Percentiles rank a stretch among this genome's conserved stretches.
phyloP scores from a whole-genome alignment of 2,888 invertebrate species.

The Andrena camellia region DNA sequence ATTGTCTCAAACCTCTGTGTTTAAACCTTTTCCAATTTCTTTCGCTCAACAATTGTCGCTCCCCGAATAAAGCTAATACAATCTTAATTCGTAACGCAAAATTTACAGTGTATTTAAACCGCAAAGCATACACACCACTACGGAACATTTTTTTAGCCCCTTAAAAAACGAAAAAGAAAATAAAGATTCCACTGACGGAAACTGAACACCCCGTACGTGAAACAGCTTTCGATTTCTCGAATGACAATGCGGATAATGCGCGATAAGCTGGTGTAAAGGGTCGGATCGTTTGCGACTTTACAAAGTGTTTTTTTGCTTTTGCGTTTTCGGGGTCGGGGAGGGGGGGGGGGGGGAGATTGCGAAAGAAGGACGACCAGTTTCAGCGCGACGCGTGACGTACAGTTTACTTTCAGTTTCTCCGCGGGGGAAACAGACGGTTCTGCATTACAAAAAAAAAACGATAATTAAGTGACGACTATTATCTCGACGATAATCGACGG shows the following conservation, averaged over 20 bases:
- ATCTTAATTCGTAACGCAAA: too few relatives aligned
- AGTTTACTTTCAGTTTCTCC: conserved; percentile 61
- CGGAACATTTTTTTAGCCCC: too few relatives aligned
- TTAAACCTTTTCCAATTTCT: too few relatives aligned
- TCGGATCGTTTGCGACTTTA: neutral
- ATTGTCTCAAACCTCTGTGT: too few relatives aligned
- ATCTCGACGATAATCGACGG: neutral
- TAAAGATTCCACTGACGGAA: neutral
- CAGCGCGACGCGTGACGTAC: conserved; percentile 16
- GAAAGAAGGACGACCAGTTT: conserved; percentile 66
- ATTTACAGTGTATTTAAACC: too few relatives aligned
- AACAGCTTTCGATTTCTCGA: neutral
- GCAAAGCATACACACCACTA: too few relatives aligned
- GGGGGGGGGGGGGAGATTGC: conserved; percentile 26
- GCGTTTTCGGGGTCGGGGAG: neutral
- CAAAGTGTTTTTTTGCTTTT: conserved; percentile 30
- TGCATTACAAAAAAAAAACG: neutral
- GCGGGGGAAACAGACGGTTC: conserved; percentile 19
- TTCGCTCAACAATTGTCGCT: too few relatives aligned
- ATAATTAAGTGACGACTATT: conserved; percentile 27
- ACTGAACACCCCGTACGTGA: neutral
- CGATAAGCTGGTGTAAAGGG: neutral
- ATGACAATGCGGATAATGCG: neutral
- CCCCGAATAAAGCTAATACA: too few relatives aligned
- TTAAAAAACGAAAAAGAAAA: neutral